Evolutionary conservation across 23 tunicate species (phyloP).

Genomic region (Clavelina lepadiformis): DNA sequence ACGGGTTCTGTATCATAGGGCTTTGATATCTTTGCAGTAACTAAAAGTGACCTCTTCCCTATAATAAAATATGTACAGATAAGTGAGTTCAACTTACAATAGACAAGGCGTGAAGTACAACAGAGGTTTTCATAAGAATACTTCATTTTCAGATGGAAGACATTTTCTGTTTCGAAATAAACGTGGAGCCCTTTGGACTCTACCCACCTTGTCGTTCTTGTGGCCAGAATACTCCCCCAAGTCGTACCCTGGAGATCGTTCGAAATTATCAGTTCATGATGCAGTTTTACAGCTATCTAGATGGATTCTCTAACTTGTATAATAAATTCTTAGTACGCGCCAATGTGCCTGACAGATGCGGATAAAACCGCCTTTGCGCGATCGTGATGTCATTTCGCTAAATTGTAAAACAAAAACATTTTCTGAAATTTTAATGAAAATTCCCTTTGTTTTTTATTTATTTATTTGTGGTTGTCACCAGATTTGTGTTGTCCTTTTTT

Average conservation of each 20-base stretch:
- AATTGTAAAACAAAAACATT: neutral
- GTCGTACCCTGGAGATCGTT: constrained; percentile 22
- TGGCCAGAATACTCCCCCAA: constrained; percentile 10
- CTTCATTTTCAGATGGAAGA: constrained; percentile 15
- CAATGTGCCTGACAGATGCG: neutral
- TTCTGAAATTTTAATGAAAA: neutral
- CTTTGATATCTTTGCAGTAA: too few relatives aligned
- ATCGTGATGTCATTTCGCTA: neutral
- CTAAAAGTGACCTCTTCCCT: too few relatives aligned
- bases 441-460: too few relatives aligned
- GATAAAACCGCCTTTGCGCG: neutral
- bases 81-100: too few relatives aligned
- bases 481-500: too few relatives aligned
- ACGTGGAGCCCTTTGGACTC: neutral
- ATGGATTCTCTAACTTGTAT: constrained; percentile 13
- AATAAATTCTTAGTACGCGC: constrained; percentile 8
- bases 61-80: too few relatives aligned
- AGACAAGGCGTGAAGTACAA: neutral
- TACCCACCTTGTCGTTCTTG: constrained; percentile 30
- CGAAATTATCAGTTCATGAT: constrained; percentile 45
- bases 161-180: constrained; percentile 6
- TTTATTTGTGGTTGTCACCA: too few relatives aligned
- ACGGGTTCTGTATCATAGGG: too few relatives aligned
- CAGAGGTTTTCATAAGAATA: neutral
- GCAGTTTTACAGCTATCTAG: constrained; percentile 34